phyloP scores from a whole-genome alignment of 2,797 vertebrate species.

The Threskiornis aethiopicus region DNA sequence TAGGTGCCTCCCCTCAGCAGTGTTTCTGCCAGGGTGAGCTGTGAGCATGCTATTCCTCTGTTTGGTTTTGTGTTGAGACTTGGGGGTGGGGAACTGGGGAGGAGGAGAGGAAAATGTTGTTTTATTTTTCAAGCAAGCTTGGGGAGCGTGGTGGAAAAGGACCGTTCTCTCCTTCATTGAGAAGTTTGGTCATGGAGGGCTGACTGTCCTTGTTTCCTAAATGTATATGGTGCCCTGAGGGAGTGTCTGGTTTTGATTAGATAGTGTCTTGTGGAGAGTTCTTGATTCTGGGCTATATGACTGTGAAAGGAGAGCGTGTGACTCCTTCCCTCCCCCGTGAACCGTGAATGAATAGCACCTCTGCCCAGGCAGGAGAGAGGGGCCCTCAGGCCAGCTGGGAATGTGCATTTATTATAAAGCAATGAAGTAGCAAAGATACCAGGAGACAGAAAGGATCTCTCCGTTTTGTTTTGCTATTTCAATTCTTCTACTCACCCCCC shows the following conservation, averaged over 20 bases:
- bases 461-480: not conserved
- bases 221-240: constrained; percentile 58
- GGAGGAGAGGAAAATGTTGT: not conserved
- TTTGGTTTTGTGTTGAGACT: not conserved
- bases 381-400: constrained; percentile 29
- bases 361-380: constrained; percentile 33
- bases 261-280: constrained; percentile 24
- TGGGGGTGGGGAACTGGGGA: not conserved
- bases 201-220: constrained; percentile 51
- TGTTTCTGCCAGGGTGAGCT: not conserved
- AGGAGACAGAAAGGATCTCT: constrained; percentile 50
- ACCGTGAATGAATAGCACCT: constrained; percentile 39
- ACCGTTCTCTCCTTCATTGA: not conserved
- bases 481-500: not conserved
- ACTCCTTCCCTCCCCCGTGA: constrained; percentile 20
- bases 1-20: not conserved
- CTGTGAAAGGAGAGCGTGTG: constrained; percentile 25
- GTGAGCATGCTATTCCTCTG: not conserved
- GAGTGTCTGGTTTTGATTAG: constrained; percentile 55
- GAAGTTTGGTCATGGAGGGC: constrained; percentile 50
- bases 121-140: not conserved
- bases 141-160: not conserved
- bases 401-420: constrained; percentile 59
- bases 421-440: constrained; percentile 65
- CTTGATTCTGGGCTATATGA: constrained; percentile 33